Base-by-base conservation (phyloP, 2,113 vertebrate genomes). In the Fregata magnificens region DNA sequence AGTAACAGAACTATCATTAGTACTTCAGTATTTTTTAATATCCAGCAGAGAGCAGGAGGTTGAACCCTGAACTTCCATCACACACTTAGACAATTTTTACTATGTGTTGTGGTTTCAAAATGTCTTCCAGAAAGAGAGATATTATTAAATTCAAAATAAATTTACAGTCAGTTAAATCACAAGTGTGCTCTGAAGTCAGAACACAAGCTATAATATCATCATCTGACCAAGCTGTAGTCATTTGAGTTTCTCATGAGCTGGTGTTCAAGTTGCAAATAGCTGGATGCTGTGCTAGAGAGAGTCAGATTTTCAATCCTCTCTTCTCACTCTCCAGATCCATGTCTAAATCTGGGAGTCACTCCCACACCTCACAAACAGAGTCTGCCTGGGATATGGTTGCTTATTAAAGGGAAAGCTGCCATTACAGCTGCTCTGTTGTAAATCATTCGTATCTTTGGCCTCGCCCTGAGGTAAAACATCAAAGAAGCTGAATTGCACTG, bases 301-400 rank as follows among this genome's bases (percentile, higher is more conserved):
- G 72, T 96, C 94, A 90, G 90, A 62, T 89, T 97, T 97, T 93
- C 95, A 91, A 18, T 97, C 72, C 83, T 96, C 65, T 84, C 76
- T 96, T 94, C 96, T 97, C 87, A 65, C 53, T 76, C 83, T 84
- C 85, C 91, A 95, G 67, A 92, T 93, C 13, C 32, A 70, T 94
- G 86, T 95, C 97, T 97, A 97, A 98, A 98, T 98, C 93, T 96
- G 95, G 97, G 85, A 91, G 34, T 71, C 92, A 93, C 97, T 97
- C 97, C 97, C 94, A 96, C 97, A 95, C 81, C 58, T 94, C 89
- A 70, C 79, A 80, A 94, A 66, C 61, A 89, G 82, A 95, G 16
- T 78, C 62, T 94, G 85, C 96, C 88, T 81, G 86, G 74, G 83
- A 95, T 93, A 87, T 28, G 67, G 58, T 81, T 92, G 84, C 89